Base-by-base conservation (phyloP, 2,888 invertebrate species). In the Nezara viridula region DNA sequence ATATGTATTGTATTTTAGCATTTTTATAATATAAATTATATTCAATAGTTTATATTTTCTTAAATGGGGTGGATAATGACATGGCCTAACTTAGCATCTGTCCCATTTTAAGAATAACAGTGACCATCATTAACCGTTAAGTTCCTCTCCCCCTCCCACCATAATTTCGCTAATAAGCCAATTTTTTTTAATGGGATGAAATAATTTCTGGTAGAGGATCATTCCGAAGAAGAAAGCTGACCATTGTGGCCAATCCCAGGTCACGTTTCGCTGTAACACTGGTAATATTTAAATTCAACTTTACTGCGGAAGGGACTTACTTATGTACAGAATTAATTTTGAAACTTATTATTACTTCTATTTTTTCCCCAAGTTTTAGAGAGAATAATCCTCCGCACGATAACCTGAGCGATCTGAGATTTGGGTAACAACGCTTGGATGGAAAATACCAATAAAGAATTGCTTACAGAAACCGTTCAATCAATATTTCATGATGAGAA, bases 131-230 rank as follows among this genome's bases (percentile, higher is more conserved):
- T 66, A 66, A 32, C 66, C 32, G 66, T 32, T 66, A 60, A 32
- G 16, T 66, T 2, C 27, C 60, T 27, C n/a, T n/a, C n/a, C n/a
- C n/a, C 27, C 27, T n/a, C 9, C n/a, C 16, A 27, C 32, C 32
- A 66, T 32, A 66, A 66, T 66, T 66, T 66, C 66, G 66, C 32
- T 66, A 66, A 66, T 66, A 19, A 37, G 32, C 19, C 66, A 66
- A 66, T 66, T 66, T 66, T 32, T 60, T 66, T 66, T 66, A 66
- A 66, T 66, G 19, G 66, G 32, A 66, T 66, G 32, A 32, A 27
- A 32, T 32, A 32, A 66, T 66, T 32, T 32, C 32, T 32, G 66
- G 0, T 66, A 37, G 66, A 66, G 27, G 27, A 14, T 60, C 14
- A 7, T 60, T 27, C 14, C 27, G n/a, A 27, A 27, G 6, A 66